These are phyloP conservation scores for Drosophila virilis DNA, from an alignment of 1,140 invertebrate species.

Conservation along the genomic window DNA sequence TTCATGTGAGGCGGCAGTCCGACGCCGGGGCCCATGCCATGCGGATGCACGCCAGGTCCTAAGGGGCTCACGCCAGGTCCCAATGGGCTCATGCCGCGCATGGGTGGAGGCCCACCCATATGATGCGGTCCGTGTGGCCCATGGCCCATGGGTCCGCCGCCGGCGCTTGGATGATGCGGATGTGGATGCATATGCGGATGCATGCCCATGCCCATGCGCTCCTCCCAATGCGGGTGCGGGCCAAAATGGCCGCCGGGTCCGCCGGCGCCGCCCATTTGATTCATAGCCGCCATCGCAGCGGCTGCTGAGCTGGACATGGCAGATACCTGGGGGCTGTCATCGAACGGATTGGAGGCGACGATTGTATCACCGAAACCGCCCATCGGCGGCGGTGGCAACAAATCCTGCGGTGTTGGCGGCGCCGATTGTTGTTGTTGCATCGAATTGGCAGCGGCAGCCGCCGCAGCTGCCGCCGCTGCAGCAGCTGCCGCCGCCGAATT, in stretches of 20 bases:
- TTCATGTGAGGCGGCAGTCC: conserved; percentile 83
- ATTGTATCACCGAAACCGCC: conserved; percentile 96
- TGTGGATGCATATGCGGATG: conserved; percentile 85
- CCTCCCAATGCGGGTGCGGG: conserved; percentile 85
- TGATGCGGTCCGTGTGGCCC: conserved; percentile 84
- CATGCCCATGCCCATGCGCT: conserved; percentile 84
- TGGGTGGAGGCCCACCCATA: conserved; percentile 86
- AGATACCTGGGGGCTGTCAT: conserved; percentile 91
- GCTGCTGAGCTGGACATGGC: conserved; percentile 75
- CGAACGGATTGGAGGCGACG: conserved; percentile 97
- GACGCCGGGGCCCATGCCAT: conserved; percentile 77
- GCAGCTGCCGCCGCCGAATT: conserved; percentile 78
- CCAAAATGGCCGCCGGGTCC: conserved; percentile 72
- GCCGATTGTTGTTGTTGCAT: conserved; percentile 85
- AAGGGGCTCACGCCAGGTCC: conserved; percentile 84
- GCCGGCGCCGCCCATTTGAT: conserved; percentile 82
- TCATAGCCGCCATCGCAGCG: conserved; percentile 87
- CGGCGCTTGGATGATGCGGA: conserved; percentile 85
- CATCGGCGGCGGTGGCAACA: conserved; percentile 92
- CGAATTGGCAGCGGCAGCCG: conserved; percentile 84
- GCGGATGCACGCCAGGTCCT: conserved; percentile 84
- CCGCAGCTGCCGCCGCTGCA: conserved; percentile 78
- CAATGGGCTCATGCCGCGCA: conserved; percentile 90
- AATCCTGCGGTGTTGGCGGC: conserved; percentile 88
- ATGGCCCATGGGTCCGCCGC: conserved; percentile 74